Base-by-base conservation (phyloP, 2,797 vertebrate species). In the Sebastes paucispinis region DNA sequence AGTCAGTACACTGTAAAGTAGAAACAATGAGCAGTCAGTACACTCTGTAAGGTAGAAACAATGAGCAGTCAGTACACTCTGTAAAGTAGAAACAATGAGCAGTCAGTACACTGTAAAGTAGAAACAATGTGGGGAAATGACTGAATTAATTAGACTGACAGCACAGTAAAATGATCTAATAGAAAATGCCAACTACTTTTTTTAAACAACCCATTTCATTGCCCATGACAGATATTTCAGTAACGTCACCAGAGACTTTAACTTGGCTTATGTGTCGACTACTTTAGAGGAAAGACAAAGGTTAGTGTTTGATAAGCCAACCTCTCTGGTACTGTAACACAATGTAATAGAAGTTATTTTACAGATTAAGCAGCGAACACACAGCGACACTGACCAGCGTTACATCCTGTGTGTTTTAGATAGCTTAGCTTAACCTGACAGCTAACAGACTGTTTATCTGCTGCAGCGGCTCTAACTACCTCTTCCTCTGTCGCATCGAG, bases 371-470 rank as follows among this genome's bases (percentile, higher is more conserved):
- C 4, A 13, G 1, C 6, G 2, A 31, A 29, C 20, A 14, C 12
- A 57, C 4, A 2, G 34, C 2, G 13, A 59, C 54, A 24, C 3
- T 5, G n/a, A 54, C 13, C 7, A 18, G 3, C 24, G 64, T 66
- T 67, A 50, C 20, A 50, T 27, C 2, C 5, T 27, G 24, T 43
- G 18, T 7, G 50, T 7, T 20, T 27, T 20, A 27, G 8, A 11
- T 29, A 29, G 65, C 65, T 68, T 68, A 68, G 43, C 12, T 68
- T 68, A 68, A 11, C 7, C 20, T 32, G 1, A 47, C 7, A 65
- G 88, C 81, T 85, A 83, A 16, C 58, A 43, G 1, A 43, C 58
- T 63, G 69, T 4, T 86, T 84, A 89, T 86, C 79, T 88, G 8
- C 62, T 77, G 3, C 0, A 20, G 74, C 3, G 73, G 25, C 3